Conservation (phyloP, 2,113 vertebrate species). For the Mus musculus region GRCm39 chr14:60332001-60332500, state of each 20-base stretch:
- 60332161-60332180: too few relatives aligned
- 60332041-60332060: background rate
- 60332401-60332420: background rate
- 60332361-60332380: background rate
- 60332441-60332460: too few relatives aligned
- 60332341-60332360: background rate
- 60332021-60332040: background rate
- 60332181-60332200: background rate
- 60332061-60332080: background rate
- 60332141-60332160: background rate
- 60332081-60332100: too few relatives aligned
- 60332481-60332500: too few relatives aligned
- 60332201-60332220: background rate
- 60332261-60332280: background rate
- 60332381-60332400: slow-evolving; percentile 1
- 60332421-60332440: too few relatives aligned
- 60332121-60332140: background rate
- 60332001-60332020: background rate
- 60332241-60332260: background rate
- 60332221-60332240: background rate
- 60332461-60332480: too few relatives aligned
- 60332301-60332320: background rate
- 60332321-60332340: background rate
- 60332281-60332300: background rate
- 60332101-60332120: too few relatives aligned